Evolutionary conservation across 2,888 invertebrate species (phyloP).

Genomic region (Drosophila nr. fundita): DNA sequence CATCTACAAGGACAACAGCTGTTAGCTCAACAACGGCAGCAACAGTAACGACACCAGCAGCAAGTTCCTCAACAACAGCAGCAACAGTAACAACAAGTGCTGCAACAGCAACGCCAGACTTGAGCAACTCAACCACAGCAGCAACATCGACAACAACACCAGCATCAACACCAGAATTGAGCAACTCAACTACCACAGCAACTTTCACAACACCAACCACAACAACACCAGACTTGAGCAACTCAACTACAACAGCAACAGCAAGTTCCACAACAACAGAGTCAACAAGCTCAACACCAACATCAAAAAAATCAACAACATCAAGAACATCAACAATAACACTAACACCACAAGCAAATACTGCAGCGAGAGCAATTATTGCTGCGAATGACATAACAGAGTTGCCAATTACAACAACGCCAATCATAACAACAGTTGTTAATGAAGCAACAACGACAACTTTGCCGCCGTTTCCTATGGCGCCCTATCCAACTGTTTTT

Average conservation of each 20-base stretch:
- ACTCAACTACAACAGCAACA: conserved; percentile 13
- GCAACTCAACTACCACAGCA: conserved; percentile 17
- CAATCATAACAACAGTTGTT: neutral
- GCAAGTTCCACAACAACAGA: conserved; percentile 5
- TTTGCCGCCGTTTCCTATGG: conserved; percentile 37
- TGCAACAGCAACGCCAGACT: conserved; percentile 3
- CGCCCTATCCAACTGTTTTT: conserved; percentile 55
- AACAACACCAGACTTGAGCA: neutral
- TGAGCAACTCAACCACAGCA: conserved; percentile 8
- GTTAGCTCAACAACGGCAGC: conserved; percentile 1
- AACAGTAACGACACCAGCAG: conserved; percentile 9
- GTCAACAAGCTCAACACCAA: conserved; percentile 5
- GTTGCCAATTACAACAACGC: conserved; percentile 1
- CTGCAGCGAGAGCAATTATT: conserved; percentile 15
- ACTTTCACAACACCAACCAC: conserved; percentile 4
- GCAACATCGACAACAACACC: conserved; percentile 4
- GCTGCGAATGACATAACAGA: neutral
- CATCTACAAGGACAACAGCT: conserved; percentile 13
- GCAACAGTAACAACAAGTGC: neutral
- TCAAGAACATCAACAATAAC: conserved; percentile 5
- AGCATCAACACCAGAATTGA: neutral
- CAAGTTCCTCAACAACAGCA: conserved; percentile 10
- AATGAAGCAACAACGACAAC: conserved; percentile 29
- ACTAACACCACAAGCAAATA: neutral
- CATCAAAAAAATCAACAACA: neutral